Base-by-base conservation (phyloP, 2,797 vertebrate genomes). In the Xenops minutus region DNA sequence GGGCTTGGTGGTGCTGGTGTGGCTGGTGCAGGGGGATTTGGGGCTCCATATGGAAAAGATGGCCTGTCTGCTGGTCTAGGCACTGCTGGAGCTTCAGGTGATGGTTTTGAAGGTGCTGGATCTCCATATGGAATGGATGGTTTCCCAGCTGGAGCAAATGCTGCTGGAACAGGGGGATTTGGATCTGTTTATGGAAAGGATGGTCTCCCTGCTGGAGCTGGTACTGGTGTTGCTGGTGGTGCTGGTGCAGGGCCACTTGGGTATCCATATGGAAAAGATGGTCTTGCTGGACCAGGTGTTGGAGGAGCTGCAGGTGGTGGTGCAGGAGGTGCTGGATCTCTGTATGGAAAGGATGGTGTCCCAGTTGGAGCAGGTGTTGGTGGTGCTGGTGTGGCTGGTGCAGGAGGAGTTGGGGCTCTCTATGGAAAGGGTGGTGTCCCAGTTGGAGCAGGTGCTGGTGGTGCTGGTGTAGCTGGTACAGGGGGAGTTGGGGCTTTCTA, bases 1-100 rank as follows among this genome's bases (percentile, higher is more conserved):
- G 51, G 27, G 0, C 0, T 3, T 27, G n/a, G 32, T 27, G 55
- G 2, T 29, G 19, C 12, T 52, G 36, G 15, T 44, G 76, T 3
- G 3, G n/a, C 55, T 58, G 36, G 43, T 30, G 27, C 24, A 27
- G 55, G 51, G 2, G 39, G 6, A 3, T 1, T 10, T 62, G 86
- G 62, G 0, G 4, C 8, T 44, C 64, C 55, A 4, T 62, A 21
- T 62, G 87, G 61, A 16, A 66, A 62, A 6, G 46, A 26, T 64
- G 71, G 36, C 51, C 43, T 86, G 8, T 37, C 7, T 29, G 48
- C 27, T 39, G 78, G 54, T 6, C 11, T 66, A 7, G 56, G 58
- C 3, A 1, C 2, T 49, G 54, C 23, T 46, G 52, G 16, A 5
- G 18, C 21, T 77, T 21, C 7, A 14, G 22, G 34, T 15, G 15